phyloP scores from a whole-genome alignment of 2,888 invertebrate species.

The Dascillus cervinus region DNA sequence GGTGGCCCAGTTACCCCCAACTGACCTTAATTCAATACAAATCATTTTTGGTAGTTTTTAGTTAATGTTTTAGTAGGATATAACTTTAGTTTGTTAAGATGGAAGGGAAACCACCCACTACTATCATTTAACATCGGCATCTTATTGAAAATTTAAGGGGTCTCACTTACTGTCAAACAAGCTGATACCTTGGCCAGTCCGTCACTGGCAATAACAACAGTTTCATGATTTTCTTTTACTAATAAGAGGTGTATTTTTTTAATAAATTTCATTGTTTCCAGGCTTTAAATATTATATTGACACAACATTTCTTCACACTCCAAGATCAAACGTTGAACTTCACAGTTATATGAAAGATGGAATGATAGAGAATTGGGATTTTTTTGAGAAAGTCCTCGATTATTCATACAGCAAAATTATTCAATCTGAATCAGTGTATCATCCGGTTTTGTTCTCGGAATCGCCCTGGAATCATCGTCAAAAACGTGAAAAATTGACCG shows the following conservation, averaged over 20 bases:
- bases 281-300: constrained; percentile 77
- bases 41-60: too few relatives aligned
- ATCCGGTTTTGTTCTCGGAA: constrained; percentile 96
- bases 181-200: too few relatives aligned
- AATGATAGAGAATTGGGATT: constrained; percentile 98
- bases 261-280: constrained; percentile 20
- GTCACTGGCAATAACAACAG: too few relatives aligned
- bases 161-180: too few relatives aligned
- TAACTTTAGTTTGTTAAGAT: too few relatives aligned
- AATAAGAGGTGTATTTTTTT: background rate
- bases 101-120: too few relatives aligned
- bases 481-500: constrained; percentile 91
- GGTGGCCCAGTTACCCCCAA: too few relatives aligned
- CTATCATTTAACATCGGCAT: too few relatives aligned
- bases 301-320: constrained; percentile 86
- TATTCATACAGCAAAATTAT: constrained; percentile 92
- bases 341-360: constrained; percentile 94
- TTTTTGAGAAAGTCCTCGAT: constrained; percentile 93
- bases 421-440: constrained; percentile 88
- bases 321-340: constrained; percentile 83
- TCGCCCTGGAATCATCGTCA: constrained; percentile 92
- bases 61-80: too few relatives aligned
- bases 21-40: too few relatives aligned
- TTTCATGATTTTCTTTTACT: background rate
- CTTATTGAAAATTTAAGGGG: too few relatives aligned